A percentile compares a stretch with the other conserved stretches of the same genome.
phyloP scores from a whole-genome alignment of 2,113 vertebrate species.

The Brachyhypopomus occidentalis region DNA sequence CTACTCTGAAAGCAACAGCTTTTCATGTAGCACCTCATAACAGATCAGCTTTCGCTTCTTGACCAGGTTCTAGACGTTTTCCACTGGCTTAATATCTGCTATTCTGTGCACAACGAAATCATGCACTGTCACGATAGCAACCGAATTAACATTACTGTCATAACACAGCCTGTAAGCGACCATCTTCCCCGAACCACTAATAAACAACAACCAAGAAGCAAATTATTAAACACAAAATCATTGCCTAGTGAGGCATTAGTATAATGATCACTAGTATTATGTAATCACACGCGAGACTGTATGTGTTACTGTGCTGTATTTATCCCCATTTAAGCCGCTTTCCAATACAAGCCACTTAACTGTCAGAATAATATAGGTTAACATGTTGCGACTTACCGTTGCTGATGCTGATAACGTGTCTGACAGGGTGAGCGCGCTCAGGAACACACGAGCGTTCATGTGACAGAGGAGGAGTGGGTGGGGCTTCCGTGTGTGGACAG shows the following conservation, averaged over 20 bases:
- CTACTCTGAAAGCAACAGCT: background rate
- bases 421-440: constrained; percentile 45
- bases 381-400: constrained; percentile 43
- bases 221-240: background rate
- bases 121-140: constrained; percentile 34
- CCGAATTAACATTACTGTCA: constrained; percentile 10
- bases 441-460: constrained; percentile 36
- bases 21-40: background rate
- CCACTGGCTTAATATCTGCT: background rate
- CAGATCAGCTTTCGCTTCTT: background rate
- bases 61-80: background rate
- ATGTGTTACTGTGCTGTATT: too few relatives aligned
- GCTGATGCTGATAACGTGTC: constrained; percentile 41
- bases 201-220: background rate
- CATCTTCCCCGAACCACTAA: background rate
- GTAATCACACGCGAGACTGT: too few relatives aligned
- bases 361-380: background rate
- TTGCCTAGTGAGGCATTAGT: too few relatives aligned
- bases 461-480: constrained; percentile 36
- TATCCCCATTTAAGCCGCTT: too few relatives aligned
- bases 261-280: too few relatives aligned
- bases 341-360: background rate
- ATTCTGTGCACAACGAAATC: constrained; percentile 4
- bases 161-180: background rate
- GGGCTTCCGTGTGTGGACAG: constrained; percentile 28